Percentiles rank a stretch among this genome's conserved stretches.
phyloP scores from a whole-genome alignment of 2,797 vertebrate genomes.

The Manis crassicaudata region DNA sequence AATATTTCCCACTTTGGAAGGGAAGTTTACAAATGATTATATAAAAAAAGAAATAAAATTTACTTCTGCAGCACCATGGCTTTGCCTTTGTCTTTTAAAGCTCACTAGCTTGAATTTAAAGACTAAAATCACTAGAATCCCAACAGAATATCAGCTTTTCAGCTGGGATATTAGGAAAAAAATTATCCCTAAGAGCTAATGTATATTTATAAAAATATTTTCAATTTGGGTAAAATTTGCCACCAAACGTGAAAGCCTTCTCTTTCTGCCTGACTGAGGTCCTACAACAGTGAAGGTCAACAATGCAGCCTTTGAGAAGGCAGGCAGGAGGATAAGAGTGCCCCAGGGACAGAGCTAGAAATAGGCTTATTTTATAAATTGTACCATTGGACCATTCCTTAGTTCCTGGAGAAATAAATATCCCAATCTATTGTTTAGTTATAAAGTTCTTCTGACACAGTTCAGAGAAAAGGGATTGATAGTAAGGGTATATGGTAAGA shows the following conservation, averaged over 20 bases:
- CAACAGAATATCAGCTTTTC: neutral
- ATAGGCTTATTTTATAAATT: neutral
- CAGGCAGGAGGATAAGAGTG: neutral
- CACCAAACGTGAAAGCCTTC: neutral
- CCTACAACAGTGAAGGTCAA: neutral
- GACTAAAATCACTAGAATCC: neutral
- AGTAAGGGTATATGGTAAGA: neutral
- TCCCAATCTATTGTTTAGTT: neutral
- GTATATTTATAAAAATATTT: neutral
- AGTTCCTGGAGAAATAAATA: constrained; percentile 42
- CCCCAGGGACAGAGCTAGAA: constrained; percentile 2
- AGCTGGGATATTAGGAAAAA: neutral
- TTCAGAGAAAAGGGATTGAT: constrained; percentile 22
- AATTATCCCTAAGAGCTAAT: neutral
- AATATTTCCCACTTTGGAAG: neutral
- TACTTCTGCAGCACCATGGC: neutral
- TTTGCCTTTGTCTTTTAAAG: neutral
- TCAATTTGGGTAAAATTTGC: neutral
- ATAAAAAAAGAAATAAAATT: constrained; percentile 9
- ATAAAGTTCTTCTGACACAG: constrained; percentile 38
- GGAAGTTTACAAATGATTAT: neutral
- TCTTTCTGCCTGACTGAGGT: neutral
- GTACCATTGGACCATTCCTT: constrained; percentile 7
- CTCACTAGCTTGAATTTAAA: neutral
- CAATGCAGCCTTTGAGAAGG: neutral